phyloP scores from a whole-genome alignment of 2,113 vertebrate genomes.

The Pterophyllum scalare region DNA sequence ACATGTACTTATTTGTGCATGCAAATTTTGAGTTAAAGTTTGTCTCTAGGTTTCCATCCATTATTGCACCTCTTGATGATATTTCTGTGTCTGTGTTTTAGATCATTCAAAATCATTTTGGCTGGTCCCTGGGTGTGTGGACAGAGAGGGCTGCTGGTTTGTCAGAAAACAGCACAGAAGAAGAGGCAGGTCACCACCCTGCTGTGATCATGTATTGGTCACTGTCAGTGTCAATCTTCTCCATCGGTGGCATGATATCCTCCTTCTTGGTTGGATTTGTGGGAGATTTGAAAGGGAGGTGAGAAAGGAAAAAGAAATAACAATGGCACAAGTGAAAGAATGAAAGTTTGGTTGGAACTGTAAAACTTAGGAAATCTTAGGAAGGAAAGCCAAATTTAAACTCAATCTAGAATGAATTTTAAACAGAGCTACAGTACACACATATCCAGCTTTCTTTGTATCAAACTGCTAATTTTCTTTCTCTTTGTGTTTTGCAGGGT shows the following conservation, averaged over 20 bases:
- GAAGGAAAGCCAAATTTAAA: background rate
- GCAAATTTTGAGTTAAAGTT: background rate
- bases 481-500: constrained; percentile 78
- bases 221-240: constrained; percentile 91
- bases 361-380: background rate
- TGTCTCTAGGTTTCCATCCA: background rate
- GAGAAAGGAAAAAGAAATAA: background rate
- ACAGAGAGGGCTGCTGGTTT: constrained; percentile 12
- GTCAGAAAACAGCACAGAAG: constrained; percentile 58
- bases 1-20: background rate
- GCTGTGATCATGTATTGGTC: constrained; percentile 90
- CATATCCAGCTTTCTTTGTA: background rate
- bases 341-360: background rate
- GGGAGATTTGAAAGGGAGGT: constrained; percentile 91
- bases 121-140: constrained; percentile 75
- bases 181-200: constrained; percentile 35
- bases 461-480: background rate
- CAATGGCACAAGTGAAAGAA: too few relatives aligned
- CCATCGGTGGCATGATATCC: constrained; percentile 91
- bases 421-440: too few relatives aligned
- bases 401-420: too few relatives aligned
- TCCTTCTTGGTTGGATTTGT: constrained; percentile 94
- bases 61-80: background rate
- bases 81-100: constrained; percentile 47
- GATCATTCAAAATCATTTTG: constrained; percentile 90